Evolutionary conservation across 2,797 vertebrate species (phyloP).

Genomic region (Tragopan temminckii): DNA sequence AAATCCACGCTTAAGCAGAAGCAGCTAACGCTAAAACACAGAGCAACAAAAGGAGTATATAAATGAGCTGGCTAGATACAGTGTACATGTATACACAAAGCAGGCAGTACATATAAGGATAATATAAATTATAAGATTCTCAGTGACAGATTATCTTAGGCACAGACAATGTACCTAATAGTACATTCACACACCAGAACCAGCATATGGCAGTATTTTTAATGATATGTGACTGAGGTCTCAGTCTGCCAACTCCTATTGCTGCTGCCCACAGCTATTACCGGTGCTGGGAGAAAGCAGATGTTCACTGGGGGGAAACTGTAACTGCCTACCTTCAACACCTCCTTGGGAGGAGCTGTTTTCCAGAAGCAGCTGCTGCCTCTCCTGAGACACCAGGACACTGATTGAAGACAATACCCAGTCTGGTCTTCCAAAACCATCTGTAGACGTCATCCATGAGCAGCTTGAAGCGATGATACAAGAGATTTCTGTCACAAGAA

Average conservation of each 20-base stretch:
- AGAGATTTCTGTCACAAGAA: constrained; percentile 76
- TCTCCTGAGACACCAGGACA: constrained; percentile 59
- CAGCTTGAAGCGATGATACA: constrained; percentile 89
- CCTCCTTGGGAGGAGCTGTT: constrained; percentile 82
- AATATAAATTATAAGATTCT: background rate
- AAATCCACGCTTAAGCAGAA: background rate
- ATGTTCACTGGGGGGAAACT: accelerated
- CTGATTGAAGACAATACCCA: constrained; percentile 84
- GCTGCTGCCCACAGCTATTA: background rate
- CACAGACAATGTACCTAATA: accelerated
- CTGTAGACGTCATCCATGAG: constrained; percentile 86
- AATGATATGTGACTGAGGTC: background rate
- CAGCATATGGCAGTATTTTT: accelerated
- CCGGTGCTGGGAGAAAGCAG: background rate
- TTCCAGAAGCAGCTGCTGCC: constrained; percentile 65
- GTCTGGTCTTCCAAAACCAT: constrained; percentile 81
- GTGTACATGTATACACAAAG: too few species aligned
- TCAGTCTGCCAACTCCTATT: background rate
- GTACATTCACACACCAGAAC: background rate
- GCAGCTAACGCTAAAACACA: background rate
- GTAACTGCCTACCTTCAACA: constrained; percentile 81
- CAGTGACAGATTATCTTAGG: background rate
- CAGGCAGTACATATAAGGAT: background rate
- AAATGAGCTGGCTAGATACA: background rate
- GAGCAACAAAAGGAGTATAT: background rate